Evolutionary conservation across 2,888 invertebrate species (phyloP), one percentile per base, ranked within the genome.

Genomic region (Troides aeacus): DNA sequence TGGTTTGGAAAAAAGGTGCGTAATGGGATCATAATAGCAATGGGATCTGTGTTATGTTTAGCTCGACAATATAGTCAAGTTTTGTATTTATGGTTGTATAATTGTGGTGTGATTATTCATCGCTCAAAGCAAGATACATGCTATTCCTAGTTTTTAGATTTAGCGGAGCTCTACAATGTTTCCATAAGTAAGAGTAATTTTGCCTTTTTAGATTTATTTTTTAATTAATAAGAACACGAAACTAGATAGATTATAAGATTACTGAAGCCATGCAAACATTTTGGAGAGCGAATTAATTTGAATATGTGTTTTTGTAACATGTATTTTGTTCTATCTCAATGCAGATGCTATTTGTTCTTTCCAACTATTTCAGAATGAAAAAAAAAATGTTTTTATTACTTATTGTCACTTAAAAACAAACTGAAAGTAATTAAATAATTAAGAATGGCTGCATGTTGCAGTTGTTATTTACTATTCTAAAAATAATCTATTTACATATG

Each of bases 141-240:
- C 53, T 53, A 53, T 53, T 53, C 53, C n/a, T 53, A 53, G 53
- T 2, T 53, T 53, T 53, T 53, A 53, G 53, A 53, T n/a, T 6
- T 53, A 53, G 53, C 7, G 8, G 53, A 53, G 53, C 53, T 53
- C 53, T 58, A 58, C 23, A 12, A 23, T 58, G 18, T 23, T 58
- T 65, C 58, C 50, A 36, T 23, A 17, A 60, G 21, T 67, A 62
- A 59, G 61, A 66, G 59, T 67, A 64, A 68, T 60, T 15, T 23
- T 66, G 66, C 70, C 70, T 66, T 71, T 67, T 67, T 63, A 67
- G 64, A 67, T 64, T 64, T 64, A 71, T 67, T 71, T 71, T 30
- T 67, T 71, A 71, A 23, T 18, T 64, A 63, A 36, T 71, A 67
- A 64, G 64, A 62, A 24, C 24, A 59, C 1, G 63, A 36, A 63